phyloP scores from a whole-genome alignment of 1,140 invertebrate species.

The Hyposmocoma kahamanoa region DNA sequence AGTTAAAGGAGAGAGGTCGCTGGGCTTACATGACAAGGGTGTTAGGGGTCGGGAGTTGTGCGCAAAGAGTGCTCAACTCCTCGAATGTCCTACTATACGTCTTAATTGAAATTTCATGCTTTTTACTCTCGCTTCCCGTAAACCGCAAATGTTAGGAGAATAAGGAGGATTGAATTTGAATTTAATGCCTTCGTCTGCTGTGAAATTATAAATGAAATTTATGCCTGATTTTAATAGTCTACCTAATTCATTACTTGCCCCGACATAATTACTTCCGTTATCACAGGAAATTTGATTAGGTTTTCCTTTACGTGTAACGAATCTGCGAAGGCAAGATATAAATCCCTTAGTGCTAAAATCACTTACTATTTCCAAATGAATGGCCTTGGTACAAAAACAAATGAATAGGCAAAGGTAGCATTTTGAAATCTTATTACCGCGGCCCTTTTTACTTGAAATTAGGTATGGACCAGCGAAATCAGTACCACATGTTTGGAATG shows the following conservation, averaged over 20 bases:
- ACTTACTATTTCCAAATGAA: slow-evolving; percentile 23
- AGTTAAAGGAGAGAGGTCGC: not conserved
- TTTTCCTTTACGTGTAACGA: slow-evolving; percentile 6
- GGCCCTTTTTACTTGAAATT: slow-evolving; percentile 20
- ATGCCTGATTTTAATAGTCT: not conserved
- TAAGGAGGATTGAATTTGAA: slow-evolving; percentile 4
- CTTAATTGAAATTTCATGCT: not conserved
- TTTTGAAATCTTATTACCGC: slow-evolving; percentile 20
- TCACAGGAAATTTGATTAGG: slow-evolving; percentile 8
- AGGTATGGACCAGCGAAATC: slow-evolving; percentile 32
- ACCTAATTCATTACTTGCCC: not conserved
- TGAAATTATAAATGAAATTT: not conserved
- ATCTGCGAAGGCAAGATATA: slow-evolving; percentile 8
- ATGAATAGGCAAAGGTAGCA: slow-evolving; percentile 33
- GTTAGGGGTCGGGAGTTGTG: slow-evolving; percentile 17
- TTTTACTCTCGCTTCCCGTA: not conserved
- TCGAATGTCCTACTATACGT: not conserved
- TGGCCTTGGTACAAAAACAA: slow-evolving; percentile 25
- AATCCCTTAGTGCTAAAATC: slow-evolving; percentile 8
- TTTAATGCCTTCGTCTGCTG: not conserved
- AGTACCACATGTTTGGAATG: slow-evolving; percentile 19
- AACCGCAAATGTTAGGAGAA: not conserved
- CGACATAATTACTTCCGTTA: slow-evolving; percentile 16
- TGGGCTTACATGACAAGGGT: slow-evolving; percentile 1
- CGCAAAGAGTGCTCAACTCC: slow-evolving; percentile 13